Base-by-base conservation (phyloP, 2,888 invertebrate species). In the Drosophila tripunctata region DNA sequence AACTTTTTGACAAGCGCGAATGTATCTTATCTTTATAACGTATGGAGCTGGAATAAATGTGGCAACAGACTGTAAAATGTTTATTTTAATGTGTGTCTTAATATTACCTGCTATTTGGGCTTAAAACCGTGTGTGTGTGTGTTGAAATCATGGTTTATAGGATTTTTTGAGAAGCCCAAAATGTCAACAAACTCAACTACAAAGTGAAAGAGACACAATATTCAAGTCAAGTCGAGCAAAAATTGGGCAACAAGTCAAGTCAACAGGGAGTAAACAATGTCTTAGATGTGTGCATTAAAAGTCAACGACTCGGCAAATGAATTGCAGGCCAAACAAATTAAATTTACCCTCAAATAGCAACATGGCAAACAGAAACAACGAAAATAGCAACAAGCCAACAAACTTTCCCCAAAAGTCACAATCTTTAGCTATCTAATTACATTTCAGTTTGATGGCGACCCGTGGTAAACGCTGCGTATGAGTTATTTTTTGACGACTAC, bases 301-400 rank as follows among this genome's bases (percentile, higher is more conserved):
- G 88, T 82, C 88, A 87, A 87, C 83, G 88, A 82, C 81, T 75
- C 65, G 72, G 63, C 65, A 81, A 81, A 85, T 87, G 72, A 85
- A 85, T 81, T 87, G 81, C 81, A 82, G 83, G 65, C 75, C 58
- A 85, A 78, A 65, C 65, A 87, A 80, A 87, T 82, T 87, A 67
- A 85, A 85, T 81, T 81, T 75, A 19, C 75, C 21, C 40, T 44
- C 33, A 36, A 51, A 40, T 45, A 44, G 64, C 74, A 84, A 45
- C 78, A 60, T 27, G 38, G 40, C 50, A 50, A 38, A 40, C 56
- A 52, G 12, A n/a, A 41, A 4, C 17, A 30, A 10, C 27, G 10
- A 22, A 22, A 2, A 22, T 6, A 17, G 15, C 51, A 66, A 58
- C 50, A 31, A 48, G 40, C 15, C 17, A 55, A 33, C 22, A 57